Base-by-base conservation (phyloP, 2,888 invertebrate species). In the Noctuana brunneofusca region DNA sequence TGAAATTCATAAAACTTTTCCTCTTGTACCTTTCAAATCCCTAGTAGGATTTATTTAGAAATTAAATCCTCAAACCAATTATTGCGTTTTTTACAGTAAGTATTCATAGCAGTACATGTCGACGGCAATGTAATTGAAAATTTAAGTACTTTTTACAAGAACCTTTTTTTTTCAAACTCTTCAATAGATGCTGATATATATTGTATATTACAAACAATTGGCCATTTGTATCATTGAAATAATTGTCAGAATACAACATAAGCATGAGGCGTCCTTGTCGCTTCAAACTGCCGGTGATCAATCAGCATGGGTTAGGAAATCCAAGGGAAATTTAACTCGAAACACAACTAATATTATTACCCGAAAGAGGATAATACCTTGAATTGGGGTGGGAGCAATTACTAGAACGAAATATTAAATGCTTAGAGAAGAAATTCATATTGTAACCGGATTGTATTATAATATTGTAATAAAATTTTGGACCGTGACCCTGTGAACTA, bases 301-400 rank as follows among this genome's bases (percentile, higher is more conserved):
- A 35, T 35, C 35, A 35, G 35, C 3, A 35, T 6, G 35, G 35
- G 35, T n/a, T 35, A n/a, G n/a, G 35, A 3, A 35, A 35, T 35
- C 12, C 35, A n/a, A 35, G 35, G n/a, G 35, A 35, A 35, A 35
- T 35, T 35, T 35, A 35, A 35, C 35, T n/a, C 35, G 35, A 35
- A 38, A 38, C 16, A 41, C 38, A 38, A 41, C 38, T 41, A 16
- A 41, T 41, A 41, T 41, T 41, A 41, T 41, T 41, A 41, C 38
- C 38, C 38, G 38, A 41, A 41, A 41, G 38, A 41, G 16, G 38
- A 41, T 41, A 41, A 41, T 41, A 14, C 38, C 14, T 41, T 41
- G 38, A 41, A 41, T 12, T 41, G 6, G 6, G 38, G 8, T 16
- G 38, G 8, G 38, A 41, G 12, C 38, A 41, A 41, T 41, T 41